Percentiles rank a stretch among this genome's conserved stretches.
These are phyloP conservation scores for Polypterus senegalus DNA, from an alignment of 2,113 vertebrate genomes.

Conservation along the genomic window DNA sequence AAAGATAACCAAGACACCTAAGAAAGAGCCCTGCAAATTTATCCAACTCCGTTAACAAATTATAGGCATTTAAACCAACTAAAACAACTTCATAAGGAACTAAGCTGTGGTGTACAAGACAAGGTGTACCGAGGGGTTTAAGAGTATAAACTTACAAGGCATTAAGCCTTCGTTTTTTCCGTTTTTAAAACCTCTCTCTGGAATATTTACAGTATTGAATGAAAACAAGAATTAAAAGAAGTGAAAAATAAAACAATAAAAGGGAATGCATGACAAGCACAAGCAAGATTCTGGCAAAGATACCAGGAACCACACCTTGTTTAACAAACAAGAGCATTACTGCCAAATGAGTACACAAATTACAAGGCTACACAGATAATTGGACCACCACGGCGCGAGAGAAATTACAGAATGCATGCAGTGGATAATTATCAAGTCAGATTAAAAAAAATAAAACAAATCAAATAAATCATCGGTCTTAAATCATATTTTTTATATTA, in stretches of 20 bases:
- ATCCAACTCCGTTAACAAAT: neutral
- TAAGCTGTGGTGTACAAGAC: neutral
- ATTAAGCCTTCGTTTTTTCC: neutral
- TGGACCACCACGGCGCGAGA: neutral
- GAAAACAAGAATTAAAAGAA: constrained; percentile 5
- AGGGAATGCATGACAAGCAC: neutral
- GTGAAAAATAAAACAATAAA: neutral
- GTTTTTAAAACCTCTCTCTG: neutral
- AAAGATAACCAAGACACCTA: neutral
- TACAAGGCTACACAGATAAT: neutral
- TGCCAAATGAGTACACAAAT: constrained; percentile 2
- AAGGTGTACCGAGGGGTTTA: neutral
- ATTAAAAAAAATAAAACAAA: constrained; percentile 1
- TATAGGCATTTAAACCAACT: neutral
- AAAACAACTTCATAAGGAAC: constrained; percentile 2
- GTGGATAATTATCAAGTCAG: neutral
- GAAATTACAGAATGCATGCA: constrained; percentile 3
- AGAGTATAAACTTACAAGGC: constrained; percentile 1
- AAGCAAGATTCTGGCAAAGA: constrained; percentile 6
- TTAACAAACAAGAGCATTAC: neutral
- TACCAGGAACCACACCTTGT: neutral
- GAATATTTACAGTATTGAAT: neutral
- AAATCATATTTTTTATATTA: no score
- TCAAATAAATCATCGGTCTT: no score
- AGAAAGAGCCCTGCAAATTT: neutral